Evolutionary conservation across 2,797 vertebrate species (phyloP).

Genomic region (Uromys caudimaculatus): DNA sequence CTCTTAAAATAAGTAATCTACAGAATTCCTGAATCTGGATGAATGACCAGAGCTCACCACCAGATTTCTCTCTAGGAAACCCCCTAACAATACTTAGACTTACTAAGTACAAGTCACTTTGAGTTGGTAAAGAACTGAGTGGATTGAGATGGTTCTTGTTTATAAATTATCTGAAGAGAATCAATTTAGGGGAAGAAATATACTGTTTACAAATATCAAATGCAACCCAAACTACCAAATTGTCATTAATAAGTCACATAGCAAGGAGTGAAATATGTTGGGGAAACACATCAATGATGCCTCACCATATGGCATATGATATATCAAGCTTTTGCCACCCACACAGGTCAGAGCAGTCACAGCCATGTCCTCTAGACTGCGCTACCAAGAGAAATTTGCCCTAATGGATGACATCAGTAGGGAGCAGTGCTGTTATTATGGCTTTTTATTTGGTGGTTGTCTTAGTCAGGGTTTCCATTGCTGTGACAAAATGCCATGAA

Average conservation of each 20-base stretch:
- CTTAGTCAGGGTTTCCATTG: background rate
- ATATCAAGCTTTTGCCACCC: background rate
- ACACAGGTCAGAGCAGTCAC: background rate
- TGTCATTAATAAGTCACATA: background rate
- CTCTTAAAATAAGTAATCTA: background rate
- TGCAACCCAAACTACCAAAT: background rate
- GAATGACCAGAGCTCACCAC: background rate
- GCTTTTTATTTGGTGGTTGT: background rate
- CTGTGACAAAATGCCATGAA: background rate
- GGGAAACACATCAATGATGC: background rate
- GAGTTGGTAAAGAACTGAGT: background rate
- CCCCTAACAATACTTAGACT: background rate
- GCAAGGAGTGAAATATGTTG: background rate
- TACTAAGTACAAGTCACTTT: background rate
- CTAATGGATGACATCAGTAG: background rate
- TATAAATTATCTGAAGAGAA: background rate
- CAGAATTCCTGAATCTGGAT: background rate
- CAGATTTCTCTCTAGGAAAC: background rate
- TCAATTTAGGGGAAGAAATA: background rate
- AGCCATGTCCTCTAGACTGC: background rate
- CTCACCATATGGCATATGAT: background rate
- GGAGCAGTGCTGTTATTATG: background rate
- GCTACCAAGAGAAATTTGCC: background rate
- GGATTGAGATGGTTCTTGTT: background rate
- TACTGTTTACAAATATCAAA: constrained; percentile 4